These are phyloP conservation scores for Paracentrotus lividus DNA, from an alignment of 53 echinoderm and acorn worm species.

Conservation along the genomic window DNA sequence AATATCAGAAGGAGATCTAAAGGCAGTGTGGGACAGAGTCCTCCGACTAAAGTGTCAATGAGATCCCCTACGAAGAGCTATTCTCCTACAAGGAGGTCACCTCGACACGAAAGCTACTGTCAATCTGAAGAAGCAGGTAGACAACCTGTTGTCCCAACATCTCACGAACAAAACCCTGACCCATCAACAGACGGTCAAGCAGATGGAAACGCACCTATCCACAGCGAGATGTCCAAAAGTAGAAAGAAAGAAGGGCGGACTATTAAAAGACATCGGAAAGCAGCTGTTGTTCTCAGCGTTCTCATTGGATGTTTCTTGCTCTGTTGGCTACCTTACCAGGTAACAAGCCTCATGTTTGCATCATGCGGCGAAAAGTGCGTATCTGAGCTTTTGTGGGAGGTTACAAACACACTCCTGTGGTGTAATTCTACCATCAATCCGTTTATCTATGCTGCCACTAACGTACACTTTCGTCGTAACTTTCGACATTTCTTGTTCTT, in stretches of 20 bases:
- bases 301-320: constrained; percentile 63
- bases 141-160: too few species aligned
- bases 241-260: not conserved
- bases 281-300: constrained; percentile 46
- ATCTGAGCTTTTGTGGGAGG: constrained; percentile 70
- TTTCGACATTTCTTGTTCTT: constrained; percentile 69
- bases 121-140: not conserved
- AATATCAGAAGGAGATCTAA: constrained; percentile 83
- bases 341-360: constrained; percentile 36
- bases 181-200: not conserved
- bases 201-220: not conserved
- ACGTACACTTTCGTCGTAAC: constrained; percentile 77
- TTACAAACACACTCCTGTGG: constrained; percentile 78
- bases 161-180: too few species aligned
- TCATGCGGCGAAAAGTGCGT: constrained; percentile 51
- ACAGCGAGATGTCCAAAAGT: not conserved
- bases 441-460: constrained; percentile 85
- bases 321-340: constrained; percentile 72
- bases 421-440: constrained; percentile 85
- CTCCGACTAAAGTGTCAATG: not conserved
- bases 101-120: not conserved
- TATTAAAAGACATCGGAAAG: constrained; percentile 67
- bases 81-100: not conserved
- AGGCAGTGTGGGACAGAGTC: constrained; percentile 61
- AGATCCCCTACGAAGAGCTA: not conserved